phyloP scores from a whole-genome alignment of 2,113 vertebrate genomes.

The Ondatra zibethicus region DNA sequence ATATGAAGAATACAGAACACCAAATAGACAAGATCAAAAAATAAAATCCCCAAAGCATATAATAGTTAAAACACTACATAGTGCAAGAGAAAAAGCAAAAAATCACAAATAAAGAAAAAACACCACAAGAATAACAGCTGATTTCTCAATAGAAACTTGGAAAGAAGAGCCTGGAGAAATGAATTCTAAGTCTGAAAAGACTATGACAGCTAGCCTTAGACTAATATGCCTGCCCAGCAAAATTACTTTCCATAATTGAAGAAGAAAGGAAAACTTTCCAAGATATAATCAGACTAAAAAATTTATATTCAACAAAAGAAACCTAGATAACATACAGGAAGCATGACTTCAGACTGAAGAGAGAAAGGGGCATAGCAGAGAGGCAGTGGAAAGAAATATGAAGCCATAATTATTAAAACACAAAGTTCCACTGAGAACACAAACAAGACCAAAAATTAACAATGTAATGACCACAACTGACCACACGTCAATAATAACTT shows the following conservation, averaged over 20 bases:
- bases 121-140: neutral
- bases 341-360: too few species aligned
- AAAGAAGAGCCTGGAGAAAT: neutral
- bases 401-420: too few species aligned
- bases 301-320: neutral
- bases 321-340: neutral
- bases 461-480: too few species aligned
- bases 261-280: neutral
- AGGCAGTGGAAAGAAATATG: too few species aligned
- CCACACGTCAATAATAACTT: too few species aligned
- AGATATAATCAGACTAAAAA: neutral
- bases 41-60: neutral
- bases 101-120: neutral
- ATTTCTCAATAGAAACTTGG: neutral
- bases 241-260: neutral
- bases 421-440: too few species aligned
- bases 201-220: neutral
- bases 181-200: neutral
- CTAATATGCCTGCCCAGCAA: neutral
- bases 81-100: neutral
- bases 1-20: neutral
- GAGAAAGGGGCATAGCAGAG: too few species aligned
- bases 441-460: too few species aligned
- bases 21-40: neutral
- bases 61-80: neutral